Evolutionary conservation across 2,113 vertebrate genomes (phyloP), one percentile per base, ranked within the genome.

Genomic region (Phyllostomus hastatus): DNA sequence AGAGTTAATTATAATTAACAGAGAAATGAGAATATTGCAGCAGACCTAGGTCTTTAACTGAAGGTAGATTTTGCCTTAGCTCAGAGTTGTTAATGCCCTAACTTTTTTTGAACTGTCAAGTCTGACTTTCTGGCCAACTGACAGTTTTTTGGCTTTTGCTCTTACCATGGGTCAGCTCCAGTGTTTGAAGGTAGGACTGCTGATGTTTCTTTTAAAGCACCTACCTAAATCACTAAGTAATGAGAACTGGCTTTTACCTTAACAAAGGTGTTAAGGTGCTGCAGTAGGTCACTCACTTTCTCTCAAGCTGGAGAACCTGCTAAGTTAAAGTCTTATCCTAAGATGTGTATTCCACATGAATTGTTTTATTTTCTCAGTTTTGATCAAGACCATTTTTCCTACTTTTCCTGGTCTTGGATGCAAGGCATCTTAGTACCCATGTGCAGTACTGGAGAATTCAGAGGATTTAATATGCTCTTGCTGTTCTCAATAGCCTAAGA

Each of bases 381-480:
- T 79, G 35, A 46, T 91, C 52, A 48, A 81, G 69, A 26, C 78
- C 14, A 35, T 66, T 90, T 94, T 90, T 67, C 57, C 19, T 86
- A 78, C 50, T 50, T 22, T 87, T 86, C 9, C 26, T 76, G 5
- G 16, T 89, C 35, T 95, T 64, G 26, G 59, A 57, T 86, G 43
- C 24, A 84, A 80, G 50, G 38, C 50, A 35, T 94, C 31, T 59
- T 76, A 66, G 61, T 72, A 83, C 69, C 50, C 48, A 8, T 59
- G n/a, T 66, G 17, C 31, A 94, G n/a, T 73, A 52, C 35, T 95
- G n/a, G 43, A 86, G 50, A 95, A 96, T 93, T 92, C 61, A 90
- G 85, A 96, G 93, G 48, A 82, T 95, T 97, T 91, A 97, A 83
- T 94, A 83, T 76, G 78, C 78, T 84, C 17, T 81, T 89, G 66